phyloP scores from a whole-genome alignment of 2,113 vertebrate species.

The Machaerirhynchus nigripectus region DNA sequence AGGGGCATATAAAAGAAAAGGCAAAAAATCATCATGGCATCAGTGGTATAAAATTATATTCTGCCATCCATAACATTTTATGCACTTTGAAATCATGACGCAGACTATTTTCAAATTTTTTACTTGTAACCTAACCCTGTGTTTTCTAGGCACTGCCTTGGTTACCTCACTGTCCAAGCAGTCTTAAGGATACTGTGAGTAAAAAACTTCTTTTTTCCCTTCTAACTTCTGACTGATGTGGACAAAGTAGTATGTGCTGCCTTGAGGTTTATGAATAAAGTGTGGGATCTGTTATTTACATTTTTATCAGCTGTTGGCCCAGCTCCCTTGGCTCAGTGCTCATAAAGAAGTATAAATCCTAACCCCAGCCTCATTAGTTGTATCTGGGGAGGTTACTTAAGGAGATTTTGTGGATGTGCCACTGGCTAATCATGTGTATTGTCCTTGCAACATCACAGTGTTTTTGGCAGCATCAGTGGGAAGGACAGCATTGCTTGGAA shows the following conservation, averaged over 20 bases:
- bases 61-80: neutral
- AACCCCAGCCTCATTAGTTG: neutral
- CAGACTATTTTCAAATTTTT: neutral
- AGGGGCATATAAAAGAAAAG: too few species aligned
- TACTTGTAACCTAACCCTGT: fast-evolving
- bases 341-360: neutral
- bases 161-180: neutral
- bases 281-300: neutral
- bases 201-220: neutral
- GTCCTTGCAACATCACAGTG: neutral
- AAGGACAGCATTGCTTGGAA: neutral
- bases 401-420: neutral
- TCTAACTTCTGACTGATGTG: neutral
- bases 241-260: neutral
- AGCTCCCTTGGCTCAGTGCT: neutral
- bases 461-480: neutral
- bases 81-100: neutral
- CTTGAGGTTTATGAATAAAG: neutral
- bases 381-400: neutral
- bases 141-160: neutral
- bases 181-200: neutral
- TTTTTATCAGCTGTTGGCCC: neutral
- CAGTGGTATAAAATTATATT: neutral
- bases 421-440: neutral
- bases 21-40: too few species aligned